Evolutionary conservation across 2,888 invertebrate species (phyloP), one percentile per base, ranked within the genome.

Genomic region (Gonocerus acuteangulatus): DNA sequence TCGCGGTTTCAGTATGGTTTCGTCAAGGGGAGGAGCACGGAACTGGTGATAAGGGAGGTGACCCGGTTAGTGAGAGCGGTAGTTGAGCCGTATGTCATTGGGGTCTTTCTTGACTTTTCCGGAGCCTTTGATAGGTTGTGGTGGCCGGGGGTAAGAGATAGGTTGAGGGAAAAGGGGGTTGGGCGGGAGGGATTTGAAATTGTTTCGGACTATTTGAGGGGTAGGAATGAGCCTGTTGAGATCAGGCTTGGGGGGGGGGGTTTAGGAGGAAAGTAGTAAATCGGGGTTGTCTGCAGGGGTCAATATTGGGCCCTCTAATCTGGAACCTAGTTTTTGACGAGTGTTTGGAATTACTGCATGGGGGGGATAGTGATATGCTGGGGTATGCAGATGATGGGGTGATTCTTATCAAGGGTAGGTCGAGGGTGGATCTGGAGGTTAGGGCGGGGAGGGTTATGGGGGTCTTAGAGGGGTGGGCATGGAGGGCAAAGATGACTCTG

Each of bases 31-130:
- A 62, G 51, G 36, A 48, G 48, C 2, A 66, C 62, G 6, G 60
- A 61, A 15, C 61, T 61, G 52, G 65, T 65, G n/a, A 60, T 18
- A 7, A n/a, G n/a, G n/a, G n/a, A n/a, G n/a, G n/a, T n/a, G n/a
- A n/a, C n/a, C n/a, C n/a, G n/a, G n/a, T n/a, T 21, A 16, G 16
- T 47, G 9, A 2, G 13, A 11, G 2, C 18, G 2, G 22, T 19
- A 22, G 11, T 9, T 22, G 21, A 22, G 7, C 2, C 22, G 15
- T 57, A 22, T 15, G 21, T 57, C 3, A 42, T 45, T 22, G 57
- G 45, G 4, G 32, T 56, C 13, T 56, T 56, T 13, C n/a, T 56
- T 6, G 56, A 56, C 19, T 44, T 56, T 21, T 15, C 22, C 15
- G 57, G 45, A 2, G 58, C 58, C n/a, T 58, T 58, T 27, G 48